A percentile compares a stretch with the other conserved stretches of the same genome.
Conservation (phyloP, 2,888 invertebrate genomes). For the Oscheius sp. region DNA sequence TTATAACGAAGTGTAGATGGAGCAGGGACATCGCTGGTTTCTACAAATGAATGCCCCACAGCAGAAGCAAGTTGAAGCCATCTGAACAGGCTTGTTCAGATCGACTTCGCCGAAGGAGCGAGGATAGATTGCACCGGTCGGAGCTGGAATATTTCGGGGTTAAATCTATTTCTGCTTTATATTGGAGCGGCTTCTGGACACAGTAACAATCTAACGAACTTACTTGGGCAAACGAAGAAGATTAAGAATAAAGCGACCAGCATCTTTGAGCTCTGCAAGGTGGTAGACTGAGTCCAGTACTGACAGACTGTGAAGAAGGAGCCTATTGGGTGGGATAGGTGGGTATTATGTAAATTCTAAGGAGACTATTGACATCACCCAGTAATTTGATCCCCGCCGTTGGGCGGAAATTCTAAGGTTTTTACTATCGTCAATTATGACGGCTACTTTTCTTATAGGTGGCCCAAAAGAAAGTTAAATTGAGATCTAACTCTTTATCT, state of each 20-base stretch:
- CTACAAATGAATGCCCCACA: conserved; percentile 19
- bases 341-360: conserved; percentile 16
- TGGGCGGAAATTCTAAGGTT: neutral
- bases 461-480: neutral
- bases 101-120: neutral
- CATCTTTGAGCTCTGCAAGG: conserved; percentile 6
- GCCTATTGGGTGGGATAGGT: conserved; percentile 11
- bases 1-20: conserved; percentile 7
- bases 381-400: conserved; percentile 22
- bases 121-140: neutral
- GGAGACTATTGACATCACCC: conserved; percentile 22
- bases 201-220: too few species aligned
- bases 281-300: neutral
- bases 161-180: neutral
- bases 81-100: neutral
- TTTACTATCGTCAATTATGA: conserved; percentile 3
- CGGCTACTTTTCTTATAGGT: neutral
- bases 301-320: neutral
- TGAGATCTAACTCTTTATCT: too few species aligned
- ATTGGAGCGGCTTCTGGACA: neutral
- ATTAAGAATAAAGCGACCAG: neutral
- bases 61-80: conserved; percentile 19
- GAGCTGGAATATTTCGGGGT: neutral
- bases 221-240: neutral
- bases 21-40: conserved; percentile 15